These are phyloP conservation scores for Cephonodes hylas DNA, from an alignment of 2,888 invertebrate genomes.

Conservation along the genomic window DNA sequence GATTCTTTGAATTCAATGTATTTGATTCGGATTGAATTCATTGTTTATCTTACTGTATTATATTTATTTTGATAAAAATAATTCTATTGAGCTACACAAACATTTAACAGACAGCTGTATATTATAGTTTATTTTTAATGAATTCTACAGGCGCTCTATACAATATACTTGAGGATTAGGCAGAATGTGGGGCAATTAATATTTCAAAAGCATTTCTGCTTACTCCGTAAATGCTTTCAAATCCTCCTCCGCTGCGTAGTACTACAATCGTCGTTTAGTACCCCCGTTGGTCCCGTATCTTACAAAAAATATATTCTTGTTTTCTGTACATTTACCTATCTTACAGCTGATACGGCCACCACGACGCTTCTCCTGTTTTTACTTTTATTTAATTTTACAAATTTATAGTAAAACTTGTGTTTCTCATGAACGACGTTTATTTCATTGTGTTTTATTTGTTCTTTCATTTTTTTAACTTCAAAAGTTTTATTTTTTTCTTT, in stretches of 20 bases:
- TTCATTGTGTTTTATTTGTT: conserved; percentile 33
- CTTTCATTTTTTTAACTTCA: conserved; percentile 22
- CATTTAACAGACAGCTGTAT: conserved; percentile 2
- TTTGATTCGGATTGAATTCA: not conserved
- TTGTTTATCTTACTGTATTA: conserved; percentile 6
- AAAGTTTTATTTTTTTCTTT: conserved; percentile 50
- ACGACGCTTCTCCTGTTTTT: conserved; percentile 71
- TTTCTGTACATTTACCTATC: conserved; percentile 48
- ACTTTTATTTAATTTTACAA: conserved; percentile 66
- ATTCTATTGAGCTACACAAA: conserved; percentile 7
- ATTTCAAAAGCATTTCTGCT: not conserved
- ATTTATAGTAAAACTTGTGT: conserved; percentile 71
- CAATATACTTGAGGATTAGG: not conserved
- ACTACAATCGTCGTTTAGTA: not conserved
- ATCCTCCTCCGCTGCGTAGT: not conserved
- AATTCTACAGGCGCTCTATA: not conserved
- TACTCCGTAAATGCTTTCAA: not conserved
- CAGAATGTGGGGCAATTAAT: not conserved
- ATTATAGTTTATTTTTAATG: not conserved
- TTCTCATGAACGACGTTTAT: conserved; percentile 52
- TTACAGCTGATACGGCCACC: conserved; percentile 72
- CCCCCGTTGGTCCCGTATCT: conserved; percentile 61
- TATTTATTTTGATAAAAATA: conserved; percentile 4
- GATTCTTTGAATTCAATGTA: not conserved
- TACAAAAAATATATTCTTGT: conserved; percentile 52